These are phyloP conservation scores for Sturmia bella DNA, from an alignment of 2,888 invertebrate species.

Conservation along the genomic window DNA sequence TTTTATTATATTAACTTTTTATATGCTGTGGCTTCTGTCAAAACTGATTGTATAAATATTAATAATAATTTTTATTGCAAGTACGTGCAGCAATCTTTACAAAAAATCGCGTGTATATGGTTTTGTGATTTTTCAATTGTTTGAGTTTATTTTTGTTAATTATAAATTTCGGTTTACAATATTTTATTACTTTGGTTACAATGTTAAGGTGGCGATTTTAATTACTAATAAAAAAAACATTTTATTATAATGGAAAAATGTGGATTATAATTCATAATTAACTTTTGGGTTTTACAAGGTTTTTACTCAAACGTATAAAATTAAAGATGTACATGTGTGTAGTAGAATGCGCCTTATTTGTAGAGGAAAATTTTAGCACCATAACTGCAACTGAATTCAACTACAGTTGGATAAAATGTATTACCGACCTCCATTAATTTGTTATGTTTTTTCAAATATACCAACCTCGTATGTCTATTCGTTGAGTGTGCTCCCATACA, in stretches of 20 bases:
- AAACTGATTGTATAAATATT: conserved; percentile 39
- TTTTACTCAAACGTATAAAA: background rate
- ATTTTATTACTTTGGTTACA: conserved; percentile 45
- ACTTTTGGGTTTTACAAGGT: background rate
- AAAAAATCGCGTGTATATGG: conserved; percentile 1
- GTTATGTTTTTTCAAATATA: no score
- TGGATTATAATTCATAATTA: background rate
- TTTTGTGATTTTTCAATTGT: background rate
- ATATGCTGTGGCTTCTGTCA: background rate
- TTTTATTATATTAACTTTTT: conserved; percentile 15
- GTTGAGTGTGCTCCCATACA: no score
- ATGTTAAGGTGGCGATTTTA: conserved; percentile 55
- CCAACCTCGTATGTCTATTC: no score
- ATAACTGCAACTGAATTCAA: no score
- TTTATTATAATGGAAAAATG: conserved; percentile 9
- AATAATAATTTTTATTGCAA: conserved; percentile 33
- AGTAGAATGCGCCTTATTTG: no score
- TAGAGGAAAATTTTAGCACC: no score
- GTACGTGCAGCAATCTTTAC: conserved; percentile 37
- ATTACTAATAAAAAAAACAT: conserved; percentile 48
- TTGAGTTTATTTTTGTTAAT: conserved; percentile 3
- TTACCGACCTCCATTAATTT: no score
- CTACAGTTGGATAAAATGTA: no score
- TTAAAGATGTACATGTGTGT: no score
- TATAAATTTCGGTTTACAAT: conserved; percentile 20